Evolutionary conservation across 2,113 vertebrate genomes (phyloP), one percentile per base, ranked within the genome.

Genomic region (Indicator maculatus): DNA sequence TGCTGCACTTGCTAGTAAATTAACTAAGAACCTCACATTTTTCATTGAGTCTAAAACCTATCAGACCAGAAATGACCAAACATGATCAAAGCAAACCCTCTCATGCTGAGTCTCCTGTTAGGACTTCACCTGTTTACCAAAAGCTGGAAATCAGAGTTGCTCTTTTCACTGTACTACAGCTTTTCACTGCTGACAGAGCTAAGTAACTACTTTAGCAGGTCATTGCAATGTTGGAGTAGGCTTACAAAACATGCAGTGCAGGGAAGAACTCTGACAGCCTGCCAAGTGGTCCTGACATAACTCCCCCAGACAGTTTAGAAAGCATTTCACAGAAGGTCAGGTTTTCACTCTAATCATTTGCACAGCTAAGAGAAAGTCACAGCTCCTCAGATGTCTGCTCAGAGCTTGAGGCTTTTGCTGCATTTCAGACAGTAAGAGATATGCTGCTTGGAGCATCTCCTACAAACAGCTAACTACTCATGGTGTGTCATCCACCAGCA

Each of bases 121-220:
- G 26, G 36, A n/a, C 73, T 66, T 53, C 11, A 8, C 39, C 0
- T 21, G 27, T 47, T 30, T 53, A 67, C 24, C 2, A 7, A 91
- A 44, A 80, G 61, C 19, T 85, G 67, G 58, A 82, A 50, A 76
- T 15, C 12, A 11, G 39, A 60, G 55, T 0, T 45, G 71, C 17
- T 38, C 60, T 85, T 27, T 55, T 38, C 16, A 39, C 55, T 89
- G 70, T 14, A 41, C 45, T 36, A 13, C 60, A 33, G 4, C 2
- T 69, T 81, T 72, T 52, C 75, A 72, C 5, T 21, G 14, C 59
- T 58, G 72, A 59, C 59, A 89, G 78, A 72, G 20, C 66, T 70
- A 96, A 94, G 53, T 74, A 96, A 94, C 61, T 90, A 3, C 87
- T 93, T 90, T 77, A 70, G n/a, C 91, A 93, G 89, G 60, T 58